phyloP scores from a whole-genome alignment of 2,797 vertebrate genomes.

The Petrocephalus schoutedeni region DNA sequence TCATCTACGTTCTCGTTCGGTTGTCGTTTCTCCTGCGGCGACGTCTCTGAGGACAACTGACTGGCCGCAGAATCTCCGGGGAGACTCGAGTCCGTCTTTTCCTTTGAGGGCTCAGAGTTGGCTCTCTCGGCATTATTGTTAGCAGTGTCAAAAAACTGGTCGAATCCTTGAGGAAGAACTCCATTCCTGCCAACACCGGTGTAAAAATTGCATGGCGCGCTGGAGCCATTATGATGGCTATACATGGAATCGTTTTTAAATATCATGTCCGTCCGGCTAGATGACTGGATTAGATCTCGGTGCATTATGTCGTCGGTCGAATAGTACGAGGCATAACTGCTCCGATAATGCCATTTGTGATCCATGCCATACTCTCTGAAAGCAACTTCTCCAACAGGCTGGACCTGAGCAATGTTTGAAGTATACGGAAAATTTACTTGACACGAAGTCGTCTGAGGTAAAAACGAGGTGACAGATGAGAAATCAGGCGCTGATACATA shows the following conservation, averaged over 20 bases:
- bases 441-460: constrained; percentile 90
- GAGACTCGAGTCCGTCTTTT: constrained; percentile 74
- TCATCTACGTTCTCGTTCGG: constrained; percentile 67
- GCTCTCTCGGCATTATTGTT: constrained; percentile 61
- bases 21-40: constrained; percentile 70
- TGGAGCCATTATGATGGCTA: constrained; percentile 70
- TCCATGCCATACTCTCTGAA: constrained; percentile 97
- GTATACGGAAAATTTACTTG: constrained; percentile 96
- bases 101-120: constrained; percentile 57
- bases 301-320: constrained; percentile 93
- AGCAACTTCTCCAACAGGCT: constrained; percentile 91
- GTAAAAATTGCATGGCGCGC: constrained; percentile 80
- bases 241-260: constrained; percentile 86
- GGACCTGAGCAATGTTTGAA: constrained; percentile 86
- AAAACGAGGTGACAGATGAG: constrained; percentile 88
- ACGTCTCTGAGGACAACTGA: constrained; percentile 65
- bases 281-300: constrained; percentile 87
- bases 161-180: constrained; percentile 93
- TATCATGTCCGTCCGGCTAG: constrained; percentile 81
- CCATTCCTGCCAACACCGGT: constrained; percentile 84
- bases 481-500: constrained; percentile 95
- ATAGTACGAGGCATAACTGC: constrained; percentile 89
- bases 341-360: constrained; percentile 96
- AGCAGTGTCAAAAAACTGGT: constrained; percentile 86
- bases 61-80: constrained; percentile 60